A percentile compares a stretch with the other conserved stretches of the same genome.
Evolutionary conservation across 2,113 vertebrate species (phyloP).

Genomic region (Lanius collurio): DNA sequence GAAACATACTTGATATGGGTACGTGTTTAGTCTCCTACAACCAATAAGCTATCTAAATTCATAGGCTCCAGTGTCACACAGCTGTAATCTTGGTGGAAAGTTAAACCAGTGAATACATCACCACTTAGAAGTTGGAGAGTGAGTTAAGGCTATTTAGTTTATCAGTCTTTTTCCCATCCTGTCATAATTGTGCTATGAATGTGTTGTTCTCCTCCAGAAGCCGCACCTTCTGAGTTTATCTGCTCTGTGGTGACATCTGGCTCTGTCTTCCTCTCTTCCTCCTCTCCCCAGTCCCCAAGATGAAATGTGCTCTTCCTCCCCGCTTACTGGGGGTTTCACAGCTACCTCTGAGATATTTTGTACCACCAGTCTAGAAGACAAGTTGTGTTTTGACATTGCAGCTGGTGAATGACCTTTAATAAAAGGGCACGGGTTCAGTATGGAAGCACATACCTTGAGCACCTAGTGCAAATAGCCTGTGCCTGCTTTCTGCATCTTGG

Average conservation of each 20-base stretch:
- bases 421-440: neutral
- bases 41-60: conserved; percentile 87
- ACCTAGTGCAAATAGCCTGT: neutral
- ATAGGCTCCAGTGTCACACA: conserved; percentile 78
- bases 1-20: conserved; percentile 69
- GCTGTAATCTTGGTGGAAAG: conserved; percentile 75
- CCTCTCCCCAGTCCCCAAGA: neutral
- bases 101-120: conserved; percentile 65
- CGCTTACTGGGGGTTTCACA: neutral
- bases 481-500: neutral
- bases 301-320: neutral
- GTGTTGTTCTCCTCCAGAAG: conserved; percentile 59
- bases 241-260: neutral
- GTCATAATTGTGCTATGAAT: conserved; percentile 56
- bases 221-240: conserved; percentile 26
- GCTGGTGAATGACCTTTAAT: conserved; percentile 21
- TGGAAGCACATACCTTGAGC: neutral
- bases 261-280: neutral
- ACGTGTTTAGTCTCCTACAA: conserved; percentile 80
- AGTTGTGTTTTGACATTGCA: neutral
- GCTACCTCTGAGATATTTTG: neutral
- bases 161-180: conserved; percentile 24
- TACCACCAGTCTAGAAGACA: neutral
- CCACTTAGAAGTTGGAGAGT: conserved; percentile 62
- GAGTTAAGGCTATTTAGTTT: conserved; percentile 58